Evolutionary conservation across 1,140 invertebrate genomes (phyloP).

Genomic region (Aphidius gifuensis): DNA sequence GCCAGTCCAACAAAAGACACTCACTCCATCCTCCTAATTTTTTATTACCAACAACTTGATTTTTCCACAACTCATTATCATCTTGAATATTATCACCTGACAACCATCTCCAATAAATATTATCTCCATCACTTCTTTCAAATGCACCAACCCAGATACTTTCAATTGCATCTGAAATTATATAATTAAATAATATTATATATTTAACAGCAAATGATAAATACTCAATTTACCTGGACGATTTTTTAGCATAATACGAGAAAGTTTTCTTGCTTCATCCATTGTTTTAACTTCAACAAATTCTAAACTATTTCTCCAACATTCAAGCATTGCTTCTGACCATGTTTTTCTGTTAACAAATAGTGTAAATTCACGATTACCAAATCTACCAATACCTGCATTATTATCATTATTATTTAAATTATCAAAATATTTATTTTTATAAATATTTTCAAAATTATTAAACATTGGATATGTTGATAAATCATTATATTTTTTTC

Average conservation of each 20-base stretch:
- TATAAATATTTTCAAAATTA: no score
- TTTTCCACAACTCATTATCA: conserved; percentile 25
- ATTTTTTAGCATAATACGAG: conserved; percentile 27
- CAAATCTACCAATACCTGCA: not conserved
- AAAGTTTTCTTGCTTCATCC: conserved; percentile 21
- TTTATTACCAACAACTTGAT: conserved; percentile 9
- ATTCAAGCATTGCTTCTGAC: conserved; percentile 29
- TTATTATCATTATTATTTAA: no score
- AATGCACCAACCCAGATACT: conserved; percentile 38
- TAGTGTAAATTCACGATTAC: conserved; percentile 24
- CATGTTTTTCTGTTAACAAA: conserved; percentile 27
- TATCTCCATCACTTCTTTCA: conserved; percentile 11
- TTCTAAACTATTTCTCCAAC: conserved; percentile 27
- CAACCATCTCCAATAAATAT: conserved; percentile 33
- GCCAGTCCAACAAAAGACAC: conserved; percentile 52
- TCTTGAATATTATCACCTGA: conserved; percentile 22
- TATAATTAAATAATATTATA: conserved; percentile 8
- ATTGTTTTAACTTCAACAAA: conserved; percentile 29
- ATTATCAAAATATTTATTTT: no score
- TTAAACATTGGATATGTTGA: no score
- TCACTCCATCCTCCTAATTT: conserved; percentile 28
- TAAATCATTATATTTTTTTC: no score
- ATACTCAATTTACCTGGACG: conserved; percentile 28
- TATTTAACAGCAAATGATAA: conserved; percentile 1
- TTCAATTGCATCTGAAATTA: conserved; percentile 29